Base-by-base conservation (phyloP, 2,888 invertebrate genomes). In the Trissolcus brochymenae region DNA sequence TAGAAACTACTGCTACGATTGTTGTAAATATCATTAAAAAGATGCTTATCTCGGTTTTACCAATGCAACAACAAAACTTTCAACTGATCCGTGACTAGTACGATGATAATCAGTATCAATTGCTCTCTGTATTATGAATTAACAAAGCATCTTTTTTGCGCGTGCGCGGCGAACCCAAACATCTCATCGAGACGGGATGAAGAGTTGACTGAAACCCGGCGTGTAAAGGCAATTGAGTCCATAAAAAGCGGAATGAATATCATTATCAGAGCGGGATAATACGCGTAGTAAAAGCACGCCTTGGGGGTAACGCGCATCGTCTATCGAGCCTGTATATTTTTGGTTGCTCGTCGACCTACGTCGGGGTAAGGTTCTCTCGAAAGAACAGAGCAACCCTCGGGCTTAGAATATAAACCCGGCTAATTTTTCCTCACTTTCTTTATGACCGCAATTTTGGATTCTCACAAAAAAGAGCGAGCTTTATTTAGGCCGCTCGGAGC, bases 371-470 rank as follows among this genome's bases (percentile, higher is more conserved):
- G 55, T 51, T 53, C 57, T 71, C 51, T 57, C 57, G 65, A 73
- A 72, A 51, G 68, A 65, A 66, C 77, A 80, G 78, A 80, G 73
- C 64, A 80, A 81, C 79, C 83, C 83, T 81, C 72, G 78, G 79
- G 83, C 84, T 84, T 81, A 81, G 79, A 80, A 81, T 83, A 76
- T 80, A 79, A 81, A 82, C 80, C 81, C 81, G 81, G 80, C 84
- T 87, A 87, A 88, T 87, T 88, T 85, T 83, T 81, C 82, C 82
- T 81, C 76, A 81, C 81, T 84, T 84, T 84, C 84, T 88, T 88
- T 87, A 87, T 84, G 87, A 86, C 85, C 86, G 85, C 84, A 87
- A 87, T 88, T 88, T 88, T 78, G 82, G 82, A 87, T 87, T 87
- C 85, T 80, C 79, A 70, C 80, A 80, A 82, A 84, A 85, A 86